Percentiles rank a stretch among this genome's conserved stretches.
phyloP scores from a whole-genome alignment of 2,888 invertebrate genomes.

The Drosophila parthenogenetica region DNA sequence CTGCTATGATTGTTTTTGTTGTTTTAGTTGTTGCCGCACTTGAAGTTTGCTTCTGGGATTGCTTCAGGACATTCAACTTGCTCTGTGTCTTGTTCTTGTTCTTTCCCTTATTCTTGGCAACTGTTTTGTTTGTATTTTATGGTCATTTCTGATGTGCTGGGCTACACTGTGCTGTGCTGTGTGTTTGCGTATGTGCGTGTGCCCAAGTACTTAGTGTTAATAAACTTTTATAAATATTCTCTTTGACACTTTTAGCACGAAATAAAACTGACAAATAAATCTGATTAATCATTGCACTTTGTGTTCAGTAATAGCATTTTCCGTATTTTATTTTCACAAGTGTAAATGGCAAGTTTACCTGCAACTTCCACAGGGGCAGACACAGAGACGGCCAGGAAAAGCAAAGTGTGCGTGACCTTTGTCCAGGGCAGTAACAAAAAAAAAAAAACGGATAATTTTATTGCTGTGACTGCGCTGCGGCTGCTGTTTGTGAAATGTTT shows the following conservation, averaged over 20 bases:
- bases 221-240: constrained; percentile 81
- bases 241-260: constrained; percentile 81
- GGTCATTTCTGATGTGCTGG: constrained; percentile 74
- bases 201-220: constrained; percentile 76
- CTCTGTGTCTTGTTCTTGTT: constrained; percentile 29
- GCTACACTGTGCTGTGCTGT: constrained; percentile 13
- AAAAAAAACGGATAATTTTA: constrained; percentile 27
- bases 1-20: constrained; percentile 26
- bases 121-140: constrained; percentile 78
- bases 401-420: constrained; percentile 42
- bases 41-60: constrained; percentile 65
- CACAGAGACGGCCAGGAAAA: neutral
- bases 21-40: constrained; percentile 58
- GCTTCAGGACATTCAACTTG: constrained; percentile 72
- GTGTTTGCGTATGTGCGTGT: constrained; percentile 35
- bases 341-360: constrained; percentile 33
- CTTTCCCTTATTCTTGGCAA: constrained; percentile 68
- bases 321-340: constrained; percentile 54
- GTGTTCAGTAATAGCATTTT: constrained; percentile 68
- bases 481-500: constrained; percentile 41
- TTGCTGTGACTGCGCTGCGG: constrained; percentile 16
- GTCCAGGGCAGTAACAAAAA: constrained; percentile 1
- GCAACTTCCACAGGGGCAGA: neutral
- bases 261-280: constrained; percentile 81
- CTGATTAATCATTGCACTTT: constrained; percentile 81